Evolutionary conservation across 2,888 invertebrate genomes (phyloP).

Genomic region (Hemaris fuciformis): DNA sequence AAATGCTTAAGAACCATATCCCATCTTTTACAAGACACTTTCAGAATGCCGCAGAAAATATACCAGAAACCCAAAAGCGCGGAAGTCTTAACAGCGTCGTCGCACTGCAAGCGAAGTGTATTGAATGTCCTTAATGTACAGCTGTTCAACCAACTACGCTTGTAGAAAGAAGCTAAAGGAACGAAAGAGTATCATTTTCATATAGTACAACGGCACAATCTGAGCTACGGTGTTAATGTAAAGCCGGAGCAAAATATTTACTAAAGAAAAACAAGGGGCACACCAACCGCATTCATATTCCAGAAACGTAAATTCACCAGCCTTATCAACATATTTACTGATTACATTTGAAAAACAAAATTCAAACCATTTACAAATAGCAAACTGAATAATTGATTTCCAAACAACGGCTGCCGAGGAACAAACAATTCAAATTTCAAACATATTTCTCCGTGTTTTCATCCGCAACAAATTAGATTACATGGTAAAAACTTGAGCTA

Average conservation of each 20-base stretch:
- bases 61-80: too few relatives aligned
- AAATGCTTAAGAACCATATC: too few relatives aligned
- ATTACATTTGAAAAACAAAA: not conserved
- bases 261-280: too few relatives aligned
- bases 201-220: not conserved
- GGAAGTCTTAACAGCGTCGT: too few relatives aligned
- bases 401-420: not conserved
- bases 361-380: not conserved
- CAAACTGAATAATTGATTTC: conserved; percentile 4
- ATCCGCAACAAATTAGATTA: conserved; percentile 44
- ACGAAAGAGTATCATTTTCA: not conserved
- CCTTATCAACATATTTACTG: not conserved
- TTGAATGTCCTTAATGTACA: too few relatives aligned
- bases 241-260: not conserved
- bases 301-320: too few relatives aligned
- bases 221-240: not conserved
- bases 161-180: too few relatives aligned
- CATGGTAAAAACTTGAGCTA: conserved; percentile 26
- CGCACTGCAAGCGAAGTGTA: too few relatives aligned
- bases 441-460: conserved; percentile 22
- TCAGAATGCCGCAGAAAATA: too few relatives aligned
- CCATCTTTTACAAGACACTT: too few relatives aligned
- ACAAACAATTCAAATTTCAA: conserved; percentile 6
- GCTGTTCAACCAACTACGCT: too few relatives aligned
- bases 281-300: too few relatives aligned